Conservation (phyloP, 2,888 invertebrate genomes). For the Latheticus oryzae region DNA sequence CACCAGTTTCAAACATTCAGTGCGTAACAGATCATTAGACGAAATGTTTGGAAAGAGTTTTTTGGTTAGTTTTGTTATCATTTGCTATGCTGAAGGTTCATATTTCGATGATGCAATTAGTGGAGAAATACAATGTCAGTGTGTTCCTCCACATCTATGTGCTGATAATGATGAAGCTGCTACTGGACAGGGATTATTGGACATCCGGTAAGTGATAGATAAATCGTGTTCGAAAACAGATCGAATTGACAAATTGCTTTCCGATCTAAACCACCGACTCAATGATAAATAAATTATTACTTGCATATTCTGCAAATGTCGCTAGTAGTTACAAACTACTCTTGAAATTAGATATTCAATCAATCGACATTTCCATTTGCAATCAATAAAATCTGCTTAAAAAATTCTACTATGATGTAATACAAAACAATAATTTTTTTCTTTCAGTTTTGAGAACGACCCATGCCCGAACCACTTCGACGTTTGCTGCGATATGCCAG, state of each 20-base stretch:
- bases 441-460: constrained; percentile 52
- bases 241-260: constrained; percentile 29
- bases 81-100: too few relatives aligned
- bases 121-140: constrained; percentile 43
- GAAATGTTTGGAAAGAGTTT: constrained; percentile 19
- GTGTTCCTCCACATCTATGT: constrained; percentile 51
- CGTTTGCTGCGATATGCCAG: constrained; percentile 66
- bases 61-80: too few relatives aligned
- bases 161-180: constrained; percentile 44
- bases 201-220: constrained; percentile 49
- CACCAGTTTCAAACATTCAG: constrained; percentile 5
- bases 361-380: background rate
- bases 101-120: constrained; percentile 22
- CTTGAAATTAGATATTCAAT: too few relatives aligned
- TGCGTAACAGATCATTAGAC: background rate
- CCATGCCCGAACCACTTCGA: constrained; percentile 68
- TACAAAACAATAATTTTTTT: constrained; percentile 1
- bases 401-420: too few relatives aligned
- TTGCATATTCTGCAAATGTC: constrained; percentile 3
- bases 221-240: constrained; percentile 8
- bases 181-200: constrained; percentile 47
- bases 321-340: too few relatives aligned
- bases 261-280: constrained; percentile 13
- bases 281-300: constrained; percentile 13
- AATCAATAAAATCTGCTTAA: too few relatives aligned